These are phyloP conservation scores for Meta bourneti DNA, from an alignment of 2,888 invertebrate genomes.

Conservation along the genomic window DNA sequence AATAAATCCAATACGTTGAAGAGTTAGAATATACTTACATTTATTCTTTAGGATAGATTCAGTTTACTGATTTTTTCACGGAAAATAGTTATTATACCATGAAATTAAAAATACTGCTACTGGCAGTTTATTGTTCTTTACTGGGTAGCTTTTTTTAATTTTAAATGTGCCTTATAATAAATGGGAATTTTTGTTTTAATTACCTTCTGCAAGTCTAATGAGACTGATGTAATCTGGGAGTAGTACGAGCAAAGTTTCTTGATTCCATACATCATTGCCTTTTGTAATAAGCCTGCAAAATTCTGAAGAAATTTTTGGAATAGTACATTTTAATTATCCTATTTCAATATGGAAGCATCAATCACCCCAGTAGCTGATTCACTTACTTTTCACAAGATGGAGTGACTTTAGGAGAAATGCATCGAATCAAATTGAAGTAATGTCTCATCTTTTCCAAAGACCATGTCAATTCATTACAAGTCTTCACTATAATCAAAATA, in stretches of 20 bases:
- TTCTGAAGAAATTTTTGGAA: slow-evolving; percentile 79
- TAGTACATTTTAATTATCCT: not conserved
- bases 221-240: slow-evolving; percentile 92
- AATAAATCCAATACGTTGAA: too few relatives aligned
- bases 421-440: slow-evolving; percentile 89
- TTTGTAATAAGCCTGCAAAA: slow-evolving; percentile 89
- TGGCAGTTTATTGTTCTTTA: too few relatives aligned
- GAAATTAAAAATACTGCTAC: too few relatives aligned
- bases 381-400: slow-evolving; percentile 84
- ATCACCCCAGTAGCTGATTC: not conserved
- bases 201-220: slow-evolving; percentile 84
- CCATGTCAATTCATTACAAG: slow-evolving; percentile 81
- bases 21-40: too few relatives aligned
- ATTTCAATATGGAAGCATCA: not conserved
- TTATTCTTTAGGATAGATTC: too few relatives aligned
- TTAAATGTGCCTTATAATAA: too few relatives aligned
- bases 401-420: slow-evolving; percentile 86
- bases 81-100: too few relatives aligned
- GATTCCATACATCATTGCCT: slow-evolving; percentile 86
- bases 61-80: too few relatives aligned
- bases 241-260: slow-evolving; percentile 89
- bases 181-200: not conserved
- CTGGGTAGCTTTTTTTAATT: too few relatives aligned
- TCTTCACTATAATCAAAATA: slow-evolving; percentile 10
- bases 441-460: slow-evolving; percentile 85